phyloP scores from a whole-genome alignment of 2,113 vertebrate genomes.

The Scytalopus superciliaris region DNA sequence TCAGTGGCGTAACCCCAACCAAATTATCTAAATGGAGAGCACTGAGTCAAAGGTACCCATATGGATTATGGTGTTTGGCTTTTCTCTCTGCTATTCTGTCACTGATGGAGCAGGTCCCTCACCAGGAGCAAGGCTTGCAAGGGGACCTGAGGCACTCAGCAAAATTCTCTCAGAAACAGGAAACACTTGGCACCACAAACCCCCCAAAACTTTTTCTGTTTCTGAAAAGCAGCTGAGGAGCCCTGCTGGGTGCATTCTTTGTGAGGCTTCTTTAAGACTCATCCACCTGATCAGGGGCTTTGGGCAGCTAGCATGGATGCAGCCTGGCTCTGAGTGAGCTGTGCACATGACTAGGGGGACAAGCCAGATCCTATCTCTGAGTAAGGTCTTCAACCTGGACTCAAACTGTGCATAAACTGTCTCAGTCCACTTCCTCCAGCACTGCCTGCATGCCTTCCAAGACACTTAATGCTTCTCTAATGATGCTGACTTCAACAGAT shows the following conservation, averaged over 20 bases:
- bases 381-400: not conserved
- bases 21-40: not conserved
- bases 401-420: not conserved
- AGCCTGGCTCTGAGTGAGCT: not conserved
- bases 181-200: not conserved
- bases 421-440: not conserved
- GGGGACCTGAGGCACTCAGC: not conserved
- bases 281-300: not conserved
- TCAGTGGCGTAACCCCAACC: not conserved
- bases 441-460: not conserved
- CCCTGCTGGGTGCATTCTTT: not conserved
- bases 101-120: not conserved
- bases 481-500: rapidly evolving
- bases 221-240: not conserved
- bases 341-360: not conserved
- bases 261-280: not conserved
- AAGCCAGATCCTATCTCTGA: not conserved
- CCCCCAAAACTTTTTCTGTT: not conserved
- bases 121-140: not conserved
- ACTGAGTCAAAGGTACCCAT: not conserved
- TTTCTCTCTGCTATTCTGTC: not conserved
- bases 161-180: not conserved
- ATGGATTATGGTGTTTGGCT: not conserved
- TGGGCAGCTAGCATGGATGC: not conserved
- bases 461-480: not conserved